Percentiles rank a stretch among this genome's conserved stretches.
These are phyloP conservation scores for Synanthedon myopaeformis DNA, from an alignment of 2,888 invertebrate genomes.

Conservation along the genomic window DNA sequence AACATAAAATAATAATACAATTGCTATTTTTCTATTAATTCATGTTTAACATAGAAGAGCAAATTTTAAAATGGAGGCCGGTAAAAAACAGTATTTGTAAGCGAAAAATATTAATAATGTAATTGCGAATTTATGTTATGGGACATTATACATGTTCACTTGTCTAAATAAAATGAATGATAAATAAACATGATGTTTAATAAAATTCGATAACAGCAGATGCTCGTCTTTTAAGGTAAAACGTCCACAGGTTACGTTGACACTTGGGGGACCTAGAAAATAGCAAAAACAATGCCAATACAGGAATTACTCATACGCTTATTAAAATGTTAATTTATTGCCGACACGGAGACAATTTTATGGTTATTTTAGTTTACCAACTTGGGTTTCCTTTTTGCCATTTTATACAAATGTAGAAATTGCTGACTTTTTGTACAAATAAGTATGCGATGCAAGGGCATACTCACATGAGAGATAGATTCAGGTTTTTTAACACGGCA, in stretches of 20 bases:
- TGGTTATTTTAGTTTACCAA: slow-evolving; percentile 30
- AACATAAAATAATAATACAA: too few relatives aligned
- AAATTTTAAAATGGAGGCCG: too few relatives aligned
- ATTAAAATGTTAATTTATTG: slow-evolving; percentile 67
- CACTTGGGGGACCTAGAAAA: slow-evolving; percentile 31
- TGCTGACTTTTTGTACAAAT: background rate
- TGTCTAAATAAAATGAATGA: slow-evolving; percentile 42
- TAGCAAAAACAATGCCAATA: slow-evolving; percentile 55
- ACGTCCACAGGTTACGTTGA: slow-evolving; percentile 35
- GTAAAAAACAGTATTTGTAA: background rate
- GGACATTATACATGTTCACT: slow-evolving; percentile 21
- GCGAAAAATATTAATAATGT: background rate
- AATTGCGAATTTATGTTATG: background rate
- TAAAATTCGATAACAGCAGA: slow-evolving; percentile 68
- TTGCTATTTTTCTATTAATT: too few relatives aligned
- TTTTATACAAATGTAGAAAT: background rate
- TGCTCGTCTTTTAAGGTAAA: slow-evolving; percentile 58
- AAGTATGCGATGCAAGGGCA: background rate
- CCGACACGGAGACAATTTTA: slow-evolving; percentile 49
- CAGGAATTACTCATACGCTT: slow-evolving; percentile 64
- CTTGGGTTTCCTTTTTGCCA: slow-evolving; percentile 24
- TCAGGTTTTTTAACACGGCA: slow-evolving; percentile 1
- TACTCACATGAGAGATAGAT: background rate
- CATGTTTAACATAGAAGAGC: too few relatives aligned
- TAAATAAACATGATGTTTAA: slow-evolving; percentile 67